Conservation (phyloP, 2,888 invertebrate species). For the Malachius bipustulatus region DNA sequence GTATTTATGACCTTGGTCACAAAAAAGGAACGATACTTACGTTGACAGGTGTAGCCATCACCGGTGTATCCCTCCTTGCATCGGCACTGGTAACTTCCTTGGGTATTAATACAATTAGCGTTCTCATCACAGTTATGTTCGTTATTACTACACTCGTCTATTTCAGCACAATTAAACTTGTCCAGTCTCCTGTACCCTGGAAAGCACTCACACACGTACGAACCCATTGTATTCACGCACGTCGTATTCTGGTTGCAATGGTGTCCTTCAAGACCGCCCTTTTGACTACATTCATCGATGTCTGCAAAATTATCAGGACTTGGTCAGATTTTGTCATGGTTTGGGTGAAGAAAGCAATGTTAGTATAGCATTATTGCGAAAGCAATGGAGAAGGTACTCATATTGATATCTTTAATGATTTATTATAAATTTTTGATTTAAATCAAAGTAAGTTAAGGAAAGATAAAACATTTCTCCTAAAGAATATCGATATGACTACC, state of each 20-base stretch:
- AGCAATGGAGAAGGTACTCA: too few species aligned
- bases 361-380: too few species aligned
- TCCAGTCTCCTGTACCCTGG: constrained; percentile 65
- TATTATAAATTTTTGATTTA: too few species aligned
- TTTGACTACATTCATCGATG: constrained; percentile 72
- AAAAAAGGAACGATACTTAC: too few species aligned
- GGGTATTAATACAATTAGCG: constrained; percentile 70
- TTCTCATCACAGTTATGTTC: constrained; percentile 63
- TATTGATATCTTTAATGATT: too few species aligned
- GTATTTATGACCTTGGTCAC: too few species aligned
- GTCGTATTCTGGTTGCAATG: constrained; percentile 76
- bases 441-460: too few species aligned
- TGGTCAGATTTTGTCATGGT: too few species aligned
- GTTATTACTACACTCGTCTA: constrained; percentile 65
- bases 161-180: constrained; percentile 68
- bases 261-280: constrained; percentile 67
- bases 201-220: constrained; percentile 74
- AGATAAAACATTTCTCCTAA: too few species aligned
- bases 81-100: constrained; percentile 68
- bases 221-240: constrained; percentile 72
- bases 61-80: constrained; percentile 62
- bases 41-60: constrained; percentile 67
- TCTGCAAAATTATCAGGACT: constrained; percentile 42
- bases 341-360: too few species aligned
- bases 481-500: too few species aligned